A percentile compares a stretch with the other conserved stretches of the same genome.
These are phyloP conservation scores for Trilocha varians DNA, from an alignment of 2,888 invertebrate species.

Conservation along the genomic window DNA sequence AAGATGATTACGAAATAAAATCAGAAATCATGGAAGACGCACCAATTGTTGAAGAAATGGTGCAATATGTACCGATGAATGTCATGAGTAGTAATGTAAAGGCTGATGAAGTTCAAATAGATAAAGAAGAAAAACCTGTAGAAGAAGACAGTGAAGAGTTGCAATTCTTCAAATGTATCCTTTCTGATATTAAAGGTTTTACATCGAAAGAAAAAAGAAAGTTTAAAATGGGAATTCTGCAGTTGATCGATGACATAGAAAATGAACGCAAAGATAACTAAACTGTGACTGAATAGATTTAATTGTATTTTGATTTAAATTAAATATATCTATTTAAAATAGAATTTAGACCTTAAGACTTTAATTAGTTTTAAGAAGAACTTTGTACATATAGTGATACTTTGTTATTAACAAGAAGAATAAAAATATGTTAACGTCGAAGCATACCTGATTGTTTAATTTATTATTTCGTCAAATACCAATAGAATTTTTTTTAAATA, in stretches of 20 bases:
- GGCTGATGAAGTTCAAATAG: slow-evolving; percentile 1
- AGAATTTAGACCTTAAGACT: no score
- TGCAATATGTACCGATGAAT: not conserved
- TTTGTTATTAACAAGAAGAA: no score
- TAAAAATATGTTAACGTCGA: no score
- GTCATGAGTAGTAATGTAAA: not conserved
- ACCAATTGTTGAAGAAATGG: not conserved
- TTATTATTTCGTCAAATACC: no score
- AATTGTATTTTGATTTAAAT: not conserved
- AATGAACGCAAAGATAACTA: slow-evolving; percentile 16
- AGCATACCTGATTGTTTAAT: no score
- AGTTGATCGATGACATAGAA: slow-evolving; percentile 58
- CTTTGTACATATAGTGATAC: no score
- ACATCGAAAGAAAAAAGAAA: slow-evolving; percentile 64
- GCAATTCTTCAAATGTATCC: slow-evolving; percentile 66
- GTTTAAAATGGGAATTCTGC: slow-evolving; percentile 64
- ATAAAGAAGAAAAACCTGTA: slow-evolving; percentile 10
- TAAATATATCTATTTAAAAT: not conserved
- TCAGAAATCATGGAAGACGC: not conserved
- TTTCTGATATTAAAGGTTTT: slow-evolving; percentile 63
- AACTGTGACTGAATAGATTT: not conserved
- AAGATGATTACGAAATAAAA: not conserved
- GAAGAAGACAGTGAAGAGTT: slow-evolving; percentile 33
- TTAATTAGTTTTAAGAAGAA: no score
- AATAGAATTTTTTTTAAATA: no score